Conservation (phyloP, 35 echinoderm and acorn worm species). For the Heliocidaris tuberculata region DNA sequence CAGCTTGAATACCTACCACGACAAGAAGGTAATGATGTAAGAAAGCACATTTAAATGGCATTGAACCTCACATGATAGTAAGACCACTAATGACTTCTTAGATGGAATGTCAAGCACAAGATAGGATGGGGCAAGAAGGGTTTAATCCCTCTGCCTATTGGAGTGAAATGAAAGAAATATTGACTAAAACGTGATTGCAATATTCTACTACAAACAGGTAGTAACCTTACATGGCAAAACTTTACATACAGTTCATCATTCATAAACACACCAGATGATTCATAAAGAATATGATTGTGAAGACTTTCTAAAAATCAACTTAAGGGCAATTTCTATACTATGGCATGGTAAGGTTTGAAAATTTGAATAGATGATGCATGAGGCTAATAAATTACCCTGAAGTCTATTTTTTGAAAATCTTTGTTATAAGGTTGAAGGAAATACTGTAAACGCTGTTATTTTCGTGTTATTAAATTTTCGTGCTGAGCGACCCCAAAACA, state of each 20-base stretch:
- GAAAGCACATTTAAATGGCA: constrained; percentile 29
- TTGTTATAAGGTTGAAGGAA: neutral
- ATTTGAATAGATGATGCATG: neutral
- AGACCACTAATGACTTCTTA: neutral
- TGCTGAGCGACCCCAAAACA: too few relatives aligned
- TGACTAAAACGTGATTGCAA: neutral
- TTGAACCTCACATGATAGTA: constrained; percentile 6
- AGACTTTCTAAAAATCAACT: too few relatives aligned
- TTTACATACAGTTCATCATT: too few relatives aligned
- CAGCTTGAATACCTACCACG: neutral
- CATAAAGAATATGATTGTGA: too few relatives aligned
- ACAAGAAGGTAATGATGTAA: neutral
- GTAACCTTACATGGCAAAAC: too few relatives aligned
- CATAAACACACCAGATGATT: too few relatives aligned
- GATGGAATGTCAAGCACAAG: neutral
- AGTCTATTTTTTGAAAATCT: neutral
- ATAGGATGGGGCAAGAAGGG: neutral
- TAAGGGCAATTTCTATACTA: too few relatives aligned
- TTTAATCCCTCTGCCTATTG: neutral
- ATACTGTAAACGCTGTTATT: too few relatives aligned
- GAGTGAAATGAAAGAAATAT: neutral
- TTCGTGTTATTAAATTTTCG: too few relatives aligned
- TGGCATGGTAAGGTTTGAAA: neutral
- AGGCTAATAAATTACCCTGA: neutral
- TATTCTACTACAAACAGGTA: neutral